Evolutionary conservation across 2,888 invertebrate species (phyloP).

Genomic region (Apamea epomidion): DNA sequence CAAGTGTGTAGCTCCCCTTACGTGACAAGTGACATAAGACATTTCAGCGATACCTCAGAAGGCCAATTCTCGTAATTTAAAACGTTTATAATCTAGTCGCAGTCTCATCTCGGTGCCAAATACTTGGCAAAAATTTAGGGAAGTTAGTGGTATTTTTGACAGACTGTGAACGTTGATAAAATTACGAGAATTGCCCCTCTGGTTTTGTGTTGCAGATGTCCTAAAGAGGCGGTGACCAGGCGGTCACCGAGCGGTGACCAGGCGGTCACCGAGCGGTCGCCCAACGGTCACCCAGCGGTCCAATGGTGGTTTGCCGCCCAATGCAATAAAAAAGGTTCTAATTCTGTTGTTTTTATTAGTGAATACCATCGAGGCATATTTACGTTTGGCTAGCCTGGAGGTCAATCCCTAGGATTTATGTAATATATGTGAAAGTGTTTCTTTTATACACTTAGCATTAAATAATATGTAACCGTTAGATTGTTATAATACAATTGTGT

Average conservation of each 20-base stretch:
- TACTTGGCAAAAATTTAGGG: not conserved
- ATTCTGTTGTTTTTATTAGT: not conserved
- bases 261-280: too few relatives aligned
- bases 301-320: not conserved
- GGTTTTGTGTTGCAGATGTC: too few relatives aligned
- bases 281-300: too few relatives aligned
- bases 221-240: too few relatives aligned
- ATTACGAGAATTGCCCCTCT: not conserved
- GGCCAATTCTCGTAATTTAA: too few relatives aligned
- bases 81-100: too few relatives aligned
- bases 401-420: conserved; percentile 12
- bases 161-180: not conserved
- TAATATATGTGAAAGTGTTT: conserved; percentile 7
- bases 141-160: not conserved
- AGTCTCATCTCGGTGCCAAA: too few relatives aligned
- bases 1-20: not conserved
- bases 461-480: not conserved
- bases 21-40: not conserved
- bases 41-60: not conserved
- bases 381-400: conserved; percentile 5
- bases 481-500: not conserved
- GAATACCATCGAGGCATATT: conserved; percentile 4
- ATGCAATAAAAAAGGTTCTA: not conserved
- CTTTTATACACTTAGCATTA: conserved; percentile 5
- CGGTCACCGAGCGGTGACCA: too few relatives aligned